phyloP scores from a whole-genome alignment of 2,797 vertebrate genomes.

The Lemur catta region DNA sequence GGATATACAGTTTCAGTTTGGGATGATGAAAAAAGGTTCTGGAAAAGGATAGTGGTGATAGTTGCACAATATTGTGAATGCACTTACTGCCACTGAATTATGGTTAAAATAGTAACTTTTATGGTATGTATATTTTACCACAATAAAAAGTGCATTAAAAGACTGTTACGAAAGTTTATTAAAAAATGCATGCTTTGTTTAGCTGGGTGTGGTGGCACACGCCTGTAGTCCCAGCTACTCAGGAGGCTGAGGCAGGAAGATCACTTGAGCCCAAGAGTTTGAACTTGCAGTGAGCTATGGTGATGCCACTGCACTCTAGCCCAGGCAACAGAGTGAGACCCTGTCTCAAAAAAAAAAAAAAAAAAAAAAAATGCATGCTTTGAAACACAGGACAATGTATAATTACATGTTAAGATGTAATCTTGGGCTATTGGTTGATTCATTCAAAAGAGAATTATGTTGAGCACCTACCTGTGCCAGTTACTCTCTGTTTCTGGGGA shows the following conservation, averaged over 20 bases:
- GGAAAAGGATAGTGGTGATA: background rate
- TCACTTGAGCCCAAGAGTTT: too few relatives aligned
- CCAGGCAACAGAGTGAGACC: too few relatives aligned
- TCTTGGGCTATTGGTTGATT: background rate
- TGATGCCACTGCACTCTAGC: too few relatives aligned
- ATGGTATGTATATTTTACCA: background rate
- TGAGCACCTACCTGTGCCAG: background rate
- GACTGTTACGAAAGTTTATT: background rate
- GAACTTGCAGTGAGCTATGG: too few relatives aligned
- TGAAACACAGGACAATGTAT: background rate
- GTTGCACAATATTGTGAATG: background rate
- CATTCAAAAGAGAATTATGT: background rate
- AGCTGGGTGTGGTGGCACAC: too few relatives aligned
- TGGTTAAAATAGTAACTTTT: background rate
- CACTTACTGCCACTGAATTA: background rate
- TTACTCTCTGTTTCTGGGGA: background rate
- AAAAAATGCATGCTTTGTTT: too few relatives aligned
- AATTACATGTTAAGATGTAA: background rate
- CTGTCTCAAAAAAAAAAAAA: too few relatives aligned
- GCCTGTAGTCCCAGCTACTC: too few relatives aligned
- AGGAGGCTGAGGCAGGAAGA: too few relatives aligned
- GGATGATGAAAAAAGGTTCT: background rate
- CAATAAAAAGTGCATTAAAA: background rate
- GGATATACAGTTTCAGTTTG: background rate
- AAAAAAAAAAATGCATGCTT: background rate